Conservation (phyloP, 2,888 invertebrate species). For the Eupsilia transversa region DNA sequence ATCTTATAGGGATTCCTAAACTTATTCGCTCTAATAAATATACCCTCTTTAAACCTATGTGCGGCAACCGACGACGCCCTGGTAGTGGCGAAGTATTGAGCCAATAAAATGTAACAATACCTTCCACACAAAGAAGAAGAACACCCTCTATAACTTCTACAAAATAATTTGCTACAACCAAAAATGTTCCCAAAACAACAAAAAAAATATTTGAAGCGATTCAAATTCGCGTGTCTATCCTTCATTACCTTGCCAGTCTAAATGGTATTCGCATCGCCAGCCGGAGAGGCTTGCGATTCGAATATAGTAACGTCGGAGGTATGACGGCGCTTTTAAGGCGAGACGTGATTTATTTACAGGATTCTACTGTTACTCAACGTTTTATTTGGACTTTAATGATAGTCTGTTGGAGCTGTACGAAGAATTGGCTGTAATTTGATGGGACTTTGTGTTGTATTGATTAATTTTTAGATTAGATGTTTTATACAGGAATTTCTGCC, state of each 20-base stretch:
- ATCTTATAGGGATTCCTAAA: too few species aligned
- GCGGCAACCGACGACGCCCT: too few species aligned
- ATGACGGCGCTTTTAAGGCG: conserved; percentile 54
- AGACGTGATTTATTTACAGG: conserved; percentile 63
- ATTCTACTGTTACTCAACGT: conserved; percentile 49
- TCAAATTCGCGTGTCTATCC: conserved; percentile 55
- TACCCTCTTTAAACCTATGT: too few species aligned
- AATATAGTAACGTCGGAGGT: conserved; percentile 37
- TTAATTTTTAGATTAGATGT: background rate
- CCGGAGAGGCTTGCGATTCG: background rate
- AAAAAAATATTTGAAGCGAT: conserved; percentile 4
- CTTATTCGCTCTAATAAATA: too few species aligned
- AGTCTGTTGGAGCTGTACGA: conserved; percentile 1
- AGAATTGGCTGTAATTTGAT: conserved; percentile 19
- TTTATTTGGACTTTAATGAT: conserved; percentile 45
- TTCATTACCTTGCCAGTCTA: conserved; percentile 57
- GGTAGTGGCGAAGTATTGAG: too few species aligned
- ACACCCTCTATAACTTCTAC: background rate
- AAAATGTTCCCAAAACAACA: background rate
- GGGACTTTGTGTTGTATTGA: background rate
- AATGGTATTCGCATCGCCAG: conserved; percentile 57
- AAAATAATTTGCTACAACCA: background rate
- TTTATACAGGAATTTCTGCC: background rate
- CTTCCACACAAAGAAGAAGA: too few species aligned
- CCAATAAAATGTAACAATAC: too few species aligned